Conservation (phyloP, 2,797 vertebrate genomes). For the Sparidentex hasta region DNA sequence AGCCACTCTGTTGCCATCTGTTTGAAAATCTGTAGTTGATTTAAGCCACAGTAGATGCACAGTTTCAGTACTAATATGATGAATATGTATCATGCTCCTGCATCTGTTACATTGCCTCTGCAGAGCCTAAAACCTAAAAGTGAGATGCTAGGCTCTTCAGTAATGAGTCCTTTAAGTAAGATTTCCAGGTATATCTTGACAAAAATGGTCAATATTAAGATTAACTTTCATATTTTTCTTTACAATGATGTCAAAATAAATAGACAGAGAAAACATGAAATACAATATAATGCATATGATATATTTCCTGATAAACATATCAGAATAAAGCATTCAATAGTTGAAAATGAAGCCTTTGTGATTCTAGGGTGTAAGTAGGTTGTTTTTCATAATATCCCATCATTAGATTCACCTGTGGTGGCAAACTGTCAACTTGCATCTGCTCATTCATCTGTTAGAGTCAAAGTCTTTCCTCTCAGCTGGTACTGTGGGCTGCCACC, state of each 20-base stretch:
- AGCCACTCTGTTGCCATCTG: slow-evolving; percentile 30
- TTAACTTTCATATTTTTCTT: neutral
- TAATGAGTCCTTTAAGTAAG: neutral
- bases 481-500: slow-evolving; percentile 60
- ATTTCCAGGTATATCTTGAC: neutral
- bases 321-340: slow-evolving; percentile 3
- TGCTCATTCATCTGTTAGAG: slow-evolving; percentile 73
- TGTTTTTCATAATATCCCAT: slow-evolving; percentile 49
- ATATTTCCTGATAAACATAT: neutral
- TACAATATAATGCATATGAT: neutral
- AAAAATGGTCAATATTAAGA: neutral
- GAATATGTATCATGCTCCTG: slow-evolving; percentile 15
- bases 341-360: slow-evolving; percentile 15
- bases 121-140: neutral
- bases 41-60: slow-evolving; percentile 18
- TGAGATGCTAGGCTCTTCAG: neutral
- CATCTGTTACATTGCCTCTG: slow-evolving; percentile 13
- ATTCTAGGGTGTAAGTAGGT: slow-evolving; percentile 31
- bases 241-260: neutral
- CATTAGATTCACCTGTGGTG: slow-evolving; percentile 70
- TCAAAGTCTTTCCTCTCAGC: slow-evolving; percentile 69
- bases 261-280: neutral
- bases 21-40: slow-evolving; percentile 28
- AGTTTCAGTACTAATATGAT: slow-evolving; percentile 17
- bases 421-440: slow-evolving; percentile 72